Percentiles rank a stretch among this genome's conserved stretches.
These are phyloP conservation scores for Amphiura filiformis DNA, from an alignment of 35 echinoderm and acorn worm genomes.

Conservation along the genomic window DNA sequence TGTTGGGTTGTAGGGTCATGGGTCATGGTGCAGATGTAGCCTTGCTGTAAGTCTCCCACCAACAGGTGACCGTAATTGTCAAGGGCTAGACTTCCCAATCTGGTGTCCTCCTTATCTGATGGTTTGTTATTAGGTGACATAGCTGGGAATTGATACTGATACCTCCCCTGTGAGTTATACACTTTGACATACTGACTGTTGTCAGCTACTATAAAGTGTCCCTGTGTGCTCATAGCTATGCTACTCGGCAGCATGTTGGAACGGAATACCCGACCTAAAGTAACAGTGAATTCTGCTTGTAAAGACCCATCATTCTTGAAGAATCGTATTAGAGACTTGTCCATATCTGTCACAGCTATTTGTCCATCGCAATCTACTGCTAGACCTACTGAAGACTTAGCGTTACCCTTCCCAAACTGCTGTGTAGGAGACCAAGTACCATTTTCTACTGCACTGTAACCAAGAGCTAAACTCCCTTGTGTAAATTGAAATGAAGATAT, in stretches of 20 bases:
- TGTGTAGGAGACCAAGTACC: not conserved
- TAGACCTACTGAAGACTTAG: not conserved
- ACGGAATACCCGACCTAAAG: not conserved
- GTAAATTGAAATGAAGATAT: not conserved
- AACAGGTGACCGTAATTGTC: not conserved
- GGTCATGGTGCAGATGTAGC: not conserved
- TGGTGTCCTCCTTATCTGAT: not conserved
- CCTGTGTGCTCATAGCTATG: not conserved
- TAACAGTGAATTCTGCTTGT: not conserved
- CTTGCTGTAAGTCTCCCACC: not conserved
- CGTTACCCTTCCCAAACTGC: not conserved
- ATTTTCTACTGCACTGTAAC: not conserved
- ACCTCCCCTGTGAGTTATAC: not conserved
- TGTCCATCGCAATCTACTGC: not conserved
- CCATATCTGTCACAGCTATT: not conserved
- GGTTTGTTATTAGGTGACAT: not conserved
- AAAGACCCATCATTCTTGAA: not conserved
- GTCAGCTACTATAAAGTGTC: not conserved
- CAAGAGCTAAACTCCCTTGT: not conserved
- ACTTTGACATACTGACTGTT: not conserved
- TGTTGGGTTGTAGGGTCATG: not conserved
- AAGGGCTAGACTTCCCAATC: not conserved
- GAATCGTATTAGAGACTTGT: not conserved
- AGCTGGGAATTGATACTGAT: not conserved
- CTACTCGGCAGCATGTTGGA: not conserved